Evolutionary conservation across 2,113 vertebrate species (phyloP).

Genomic region (Pantherophis guttatus): DNA sequence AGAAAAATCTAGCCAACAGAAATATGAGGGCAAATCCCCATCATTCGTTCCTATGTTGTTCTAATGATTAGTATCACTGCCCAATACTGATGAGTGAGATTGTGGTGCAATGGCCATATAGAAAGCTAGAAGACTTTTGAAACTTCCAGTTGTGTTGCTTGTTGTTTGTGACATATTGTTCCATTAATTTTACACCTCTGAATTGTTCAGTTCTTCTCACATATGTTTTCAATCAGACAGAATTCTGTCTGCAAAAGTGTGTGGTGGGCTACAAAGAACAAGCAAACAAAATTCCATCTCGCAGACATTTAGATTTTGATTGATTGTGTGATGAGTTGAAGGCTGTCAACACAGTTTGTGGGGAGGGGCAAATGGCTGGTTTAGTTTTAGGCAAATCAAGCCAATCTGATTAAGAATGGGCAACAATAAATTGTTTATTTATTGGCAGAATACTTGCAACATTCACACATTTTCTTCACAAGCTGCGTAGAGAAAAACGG

Average conservation of each 20-base stretch:
- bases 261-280: slow-evolving; percentile 49
- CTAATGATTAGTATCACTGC: not conserved
- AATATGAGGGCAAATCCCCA: not conserved
- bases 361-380: slow-evolving; percentile 43
- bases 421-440: not conserved
- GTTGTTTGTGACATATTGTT: not conserved
- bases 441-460: not conserved
- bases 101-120: not conserved
- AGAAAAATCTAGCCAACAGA: not conserved
- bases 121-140: not conserved
- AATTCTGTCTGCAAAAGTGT: slow-evolving; percentile 40
- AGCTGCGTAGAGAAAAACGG: not conserved
- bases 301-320: slow-evolving; percentile 48
- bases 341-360: slow-evolving; percentile 55
- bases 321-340: slow-evolving; percentile 62
- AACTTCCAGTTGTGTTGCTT: not conserved
- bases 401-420: slow-evolving; percentile 9
- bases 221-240: slow-evolving; percentile 53
- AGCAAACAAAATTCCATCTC: slow-evolving; percentile 42
- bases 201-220: slow-evolving; percentile 21
- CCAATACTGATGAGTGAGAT: not conserved
- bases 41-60: not conserved
- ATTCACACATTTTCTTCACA: not conserved
- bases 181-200: slow-evolving; percentile 20
- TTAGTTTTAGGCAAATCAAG: slow-evolving; percentile 47